Evolutionary conservation across 2,797 vertebrate genomes (phyloP).

Genomic region (Cirrhinus mrigala): DNA sequence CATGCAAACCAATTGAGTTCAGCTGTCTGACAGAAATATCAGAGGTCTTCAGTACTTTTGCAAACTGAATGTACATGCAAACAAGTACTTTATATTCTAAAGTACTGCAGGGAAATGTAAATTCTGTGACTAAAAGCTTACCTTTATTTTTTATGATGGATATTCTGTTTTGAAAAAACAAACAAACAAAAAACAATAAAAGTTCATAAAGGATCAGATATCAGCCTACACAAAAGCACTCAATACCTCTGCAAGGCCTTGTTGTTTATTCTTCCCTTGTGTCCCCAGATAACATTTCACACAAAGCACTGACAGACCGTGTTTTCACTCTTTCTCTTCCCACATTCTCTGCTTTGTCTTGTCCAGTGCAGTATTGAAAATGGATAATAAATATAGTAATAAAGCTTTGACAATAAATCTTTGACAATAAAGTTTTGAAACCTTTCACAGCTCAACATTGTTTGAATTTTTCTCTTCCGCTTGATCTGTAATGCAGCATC

Average conservation of each 20-base stretch:
- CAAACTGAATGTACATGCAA: background rate
- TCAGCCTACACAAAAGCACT: constrained; percentile 69
- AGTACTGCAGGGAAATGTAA: background rate
- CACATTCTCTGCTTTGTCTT: background rate
- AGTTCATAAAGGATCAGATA: constrained; percentile 51
- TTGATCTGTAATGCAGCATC: background rate
- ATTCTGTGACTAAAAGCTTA: constrained; percentile 18
- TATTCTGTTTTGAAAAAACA: background rate
- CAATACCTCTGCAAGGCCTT: constrained; percentile 59
- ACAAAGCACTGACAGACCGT: constrained; percentile 5
- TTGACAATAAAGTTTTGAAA: constrained; percentile 1
- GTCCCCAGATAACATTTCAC: constrained; percentile 16
- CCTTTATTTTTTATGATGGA: constrained; percentile 10
- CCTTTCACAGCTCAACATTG: background rate
- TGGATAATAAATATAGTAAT: background rate
- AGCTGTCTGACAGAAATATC: background rate
- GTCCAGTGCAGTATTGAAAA: background rate
- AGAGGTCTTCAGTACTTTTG: constrained; percentile 20
- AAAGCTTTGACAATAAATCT: background rate
- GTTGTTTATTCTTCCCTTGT: constrained; percentile 66
- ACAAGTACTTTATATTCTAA: constrained; percentile 42
- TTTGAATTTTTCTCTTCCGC: background rate
- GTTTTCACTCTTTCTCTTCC: constrained; percentile 9
- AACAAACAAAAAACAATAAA: background rate
- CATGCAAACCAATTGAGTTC: background rate